Percentiles rank a stretch among this genome's conserved stretches.
These are phyloP conservation scores for Pseudococcus jackbeardsleyi DNA, from an alignment of 2,888 invertebrate species.

Conservation along the genomic window DNA sequence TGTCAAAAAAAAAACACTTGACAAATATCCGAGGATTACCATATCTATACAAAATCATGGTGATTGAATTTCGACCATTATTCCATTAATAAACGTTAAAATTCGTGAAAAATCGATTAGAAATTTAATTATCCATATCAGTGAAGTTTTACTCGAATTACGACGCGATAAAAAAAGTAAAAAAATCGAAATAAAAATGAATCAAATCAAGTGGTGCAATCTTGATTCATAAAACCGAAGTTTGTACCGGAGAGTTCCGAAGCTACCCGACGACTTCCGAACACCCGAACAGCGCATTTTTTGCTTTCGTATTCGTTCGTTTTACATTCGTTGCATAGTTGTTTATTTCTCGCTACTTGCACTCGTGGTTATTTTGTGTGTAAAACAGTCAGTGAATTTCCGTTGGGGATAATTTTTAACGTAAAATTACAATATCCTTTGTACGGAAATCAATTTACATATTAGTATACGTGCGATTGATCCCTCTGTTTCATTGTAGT, in stretches of 20 bases:
- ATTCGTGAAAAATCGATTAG: neutral
- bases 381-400: constrained; percentile 4
- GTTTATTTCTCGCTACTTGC: constrained; percentile 45
- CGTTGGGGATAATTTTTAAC: constrained; percentile 24
- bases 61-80: neutral
- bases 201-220: constrained; percentile 5
- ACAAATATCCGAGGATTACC: no score
- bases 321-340: constrained; percentile 43
- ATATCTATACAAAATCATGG: no score
- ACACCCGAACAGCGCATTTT: neutral
- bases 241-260: neutral
- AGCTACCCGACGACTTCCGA: neutral
- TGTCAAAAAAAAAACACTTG: no score
- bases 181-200: neutral
- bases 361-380: constrained; percentile 42
- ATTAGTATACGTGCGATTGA: neutral
- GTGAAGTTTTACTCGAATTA: neutral
- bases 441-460: neutral
- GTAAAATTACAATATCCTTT: constrained; percentile 18
- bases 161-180: neutral
- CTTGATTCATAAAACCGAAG: neutral
- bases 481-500: neutral
- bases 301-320: constrained; percentile 27
- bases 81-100: neutral
- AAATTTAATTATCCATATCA: neutral